Conservation (phyloP, 2,797 vertebrate species). For the Alca torda region DNA sequence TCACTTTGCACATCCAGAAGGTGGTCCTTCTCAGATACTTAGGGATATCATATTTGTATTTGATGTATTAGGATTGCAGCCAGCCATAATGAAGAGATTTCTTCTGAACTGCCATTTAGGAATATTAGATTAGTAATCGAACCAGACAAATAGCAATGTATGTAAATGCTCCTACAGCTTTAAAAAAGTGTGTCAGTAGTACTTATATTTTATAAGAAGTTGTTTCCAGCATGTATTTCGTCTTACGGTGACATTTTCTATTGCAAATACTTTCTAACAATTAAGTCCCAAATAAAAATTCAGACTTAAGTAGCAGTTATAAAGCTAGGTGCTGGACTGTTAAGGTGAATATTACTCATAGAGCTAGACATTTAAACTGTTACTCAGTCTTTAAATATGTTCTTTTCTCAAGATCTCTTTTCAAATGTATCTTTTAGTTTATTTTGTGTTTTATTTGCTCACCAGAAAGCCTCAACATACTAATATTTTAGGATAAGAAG, state of each 20-base stretch:
- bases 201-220: background rate
- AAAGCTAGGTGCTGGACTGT: background rate
- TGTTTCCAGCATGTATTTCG: background rate
- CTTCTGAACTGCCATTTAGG: background rate
- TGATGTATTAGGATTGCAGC: background rate
- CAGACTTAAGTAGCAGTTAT: background rate
- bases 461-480: background rate
- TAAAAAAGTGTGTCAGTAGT: background rate
- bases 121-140: background rate
- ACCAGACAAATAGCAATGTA: background rate
- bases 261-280: background rate
- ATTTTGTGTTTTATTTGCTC: background rate
- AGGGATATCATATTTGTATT: background rate
- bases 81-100: background rate
- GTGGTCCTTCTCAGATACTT: background rate
- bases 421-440: background rate
- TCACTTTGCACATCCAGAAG: background rate
- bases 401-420: slow-evolving; percentile 19
- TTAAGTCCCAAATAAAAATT: slow-evolving; percentile 8
- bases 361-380: background rate
- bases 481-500: background rate
- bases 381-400: background rate
- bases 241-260: slow-evolving; percentile 2
- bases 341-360: background rate
- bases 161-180: background rate